Evolutionary conservation across 2,888 invertebrate genomes (phyloP).

Genomic region (Ormyrus nitidulus): DNA sequence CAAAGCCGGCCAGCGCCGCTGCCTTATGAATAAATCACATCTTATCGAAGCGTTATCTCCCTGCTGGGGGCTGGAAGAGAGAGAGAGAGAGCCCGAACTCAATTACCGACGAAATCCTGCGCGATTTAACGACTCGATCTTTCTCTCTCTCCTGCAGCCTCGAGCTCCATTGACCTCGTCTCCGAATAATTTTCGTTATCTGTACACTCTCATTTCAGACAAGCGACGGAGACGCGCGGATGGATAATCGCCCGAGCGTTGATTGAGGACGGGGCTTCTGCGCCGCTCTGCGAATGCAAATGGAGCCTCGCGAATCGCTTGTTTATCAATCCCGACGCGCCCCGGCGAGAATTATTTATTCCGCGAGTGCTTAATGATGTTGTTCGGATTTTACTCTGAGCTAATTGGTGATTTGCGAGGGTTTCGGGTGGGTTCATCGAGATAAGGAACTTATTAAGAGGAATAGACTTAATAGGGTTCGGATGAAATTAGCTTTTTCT

Average conservation of each 20-base stretch:
- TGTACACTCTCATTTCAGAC: background rate
- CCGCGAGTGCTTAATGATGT: too few species aligned
- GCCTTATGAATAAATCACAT: slow-evolving; percentile 52
- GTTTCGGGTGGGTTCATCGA: too few species aligned
- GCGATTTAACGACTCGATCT: slow-evolving; percentile 39
- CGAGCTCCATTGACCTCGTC: slow-evolving; percentile 36
- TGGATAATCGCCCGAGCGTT: too few species aligned
- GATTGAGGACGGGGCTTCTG: background rate
- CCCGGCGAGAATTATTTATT: too few species aligned
- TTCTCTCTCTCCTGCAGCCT: background rate
- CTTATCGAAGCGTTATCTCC: slow-evolving; percentile 43
- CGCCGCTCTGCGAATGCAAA: slow-evolving; percentile 5
- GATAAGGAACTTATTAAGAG: too few species aligned
- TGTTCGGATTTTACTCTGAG: too few species aligned
- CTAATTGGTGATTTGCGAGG: too few species aligned
- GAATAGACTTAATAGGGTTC: too few species aligned
- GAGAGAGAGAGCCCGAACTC: slow-evolving; percentile 17
- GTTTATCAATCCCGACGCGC: too few species aligned
- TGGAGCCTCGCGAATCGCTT: background rate
- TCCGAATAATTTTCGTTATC: slow-evolving; percentile 35
- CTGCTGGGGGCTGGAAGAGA: background rate
- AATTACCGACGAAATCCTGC: slow-evolving; percentile 35
- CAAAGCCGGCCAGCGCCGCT: background rate
- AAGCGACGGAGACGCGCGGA: background rate
- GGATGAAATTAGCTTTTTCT: too few species aligned